A percentile compares a stretch with the other conserved stretches of the same genome.
Conservation (phyloP, 2,888 invertebrate genomes). For the Metopia argyrocephala region DNA sequence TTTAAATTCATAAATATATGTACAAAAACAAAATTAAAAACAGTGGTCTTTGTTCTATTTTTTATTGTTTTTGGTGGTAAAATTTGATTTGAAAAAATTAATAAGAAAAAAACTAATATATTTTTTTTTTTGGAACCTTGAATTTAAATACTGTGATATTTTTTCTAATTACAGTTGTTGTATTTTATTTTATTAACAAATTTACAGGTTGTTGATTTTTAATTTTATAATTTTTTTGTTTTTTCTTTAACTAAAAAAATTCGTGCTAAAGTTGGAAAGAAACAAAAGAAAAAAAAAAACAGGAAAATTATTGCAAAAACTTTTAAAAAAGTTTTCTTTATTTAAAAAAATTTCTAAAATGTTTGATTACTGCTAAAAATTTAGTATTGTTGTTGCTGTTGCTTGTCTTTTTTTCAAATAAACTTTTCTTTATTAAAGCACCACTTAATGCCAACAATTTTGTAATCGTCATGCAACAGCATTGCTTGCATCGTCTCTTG, state of each 20-base stretch:
- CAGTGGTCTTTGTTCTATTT: slow-evolving; percentile 21
- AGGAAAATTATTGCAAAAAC: not conserved
- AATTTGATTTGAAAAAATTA: slow-evolving; percentile 25
- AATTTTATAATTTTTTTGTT: not conserved
- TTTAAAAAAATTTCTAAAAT: slow-evolving; percentile 2
- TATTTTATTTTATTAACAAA: slow-evolving; percentile 6
- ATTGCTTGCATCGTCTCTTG: not conserved
- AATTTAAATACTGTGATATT: slow-evolving; percentile 32
- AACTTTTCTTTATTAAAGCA: slow-evolving; percentile 2
- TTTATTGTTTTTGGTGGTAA: slow-evolving; percentile 25
- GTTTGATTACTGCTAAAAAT: slow-evolving; percentile 3
- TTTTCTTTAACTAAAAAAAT: not conserved
- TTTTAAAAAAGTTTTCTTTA: slow-evolving; percentile 23
- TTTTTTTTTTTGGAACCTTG: not conserved
- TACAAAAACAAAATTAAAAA: no score
- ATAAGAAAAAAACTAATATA: not conserved
- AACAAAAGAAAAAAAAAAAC: not conserved
- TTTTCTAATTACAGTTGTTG: not conserved
- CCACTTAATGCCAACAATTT: slow-evolving; percentile 8
- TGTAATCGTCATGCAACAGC: slow-evolving; percentile 1
- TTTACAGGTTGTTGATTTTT: slow-evolving; percentile 28
- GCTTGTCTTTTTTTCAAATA: not conserved
- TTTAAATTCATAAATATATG: slow-evolving; percentile 15
- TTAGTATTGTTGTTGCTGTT: not conserved
- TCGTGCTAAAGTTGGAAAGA: not conserved